These are phyloP conservation scores for Microchrysa polita DNA, from an alignment of 2,888 invertebrate genomes.

Conservation along the genomic window DNA sequence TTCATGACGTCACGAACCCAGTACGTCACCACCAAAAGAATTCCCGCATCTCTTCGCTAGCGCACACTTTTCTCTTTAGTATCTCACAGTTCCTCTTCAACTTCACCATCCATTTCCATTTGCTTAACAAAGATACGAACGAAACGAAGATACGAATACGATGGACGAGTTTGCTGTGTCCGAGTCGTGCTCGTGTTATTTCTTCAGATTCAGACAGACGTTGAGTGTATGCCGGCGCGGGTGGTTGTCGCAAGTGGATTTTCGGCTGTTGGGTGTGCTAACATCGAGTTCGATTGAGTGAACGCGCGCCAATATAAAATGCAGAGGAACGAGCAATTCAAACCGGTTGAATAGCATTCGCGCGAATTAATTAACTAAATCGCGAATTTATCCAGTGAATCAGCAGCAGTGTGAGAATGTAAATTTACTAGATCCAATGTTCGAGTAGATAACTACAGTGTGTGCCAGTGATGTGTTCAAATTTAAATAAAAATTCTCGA, in stretches of 20 bases:
- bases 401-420: too few relatives aligned
- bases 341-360: not conserved
- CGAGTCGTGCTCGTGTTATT: not conserved
- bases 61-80: too few relatives aligned
- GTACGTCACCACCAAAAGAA: too few relatives aligned
- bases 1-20: too few relatives aligned
- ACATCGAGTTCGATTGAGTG: not conserved
- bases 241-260: not conserved
- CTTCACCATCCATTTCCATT: not conserved
- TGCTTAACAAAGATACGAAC: not conserved
- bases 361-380: not conserved
- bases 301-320: slow-evolving; percentile 23
- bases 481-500: not conserved
- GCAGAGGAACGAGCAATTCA: slow-evolving; percentile 2
- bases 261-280: not conserved
- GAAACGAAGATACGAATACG: not conserved
- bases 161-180: not conserved
- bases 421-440: too few relatives aligned
- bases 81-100: not conserved
- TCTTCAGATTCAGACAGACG: slow-evolving; percentile 6
- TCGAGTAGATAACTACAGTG: not conserved
- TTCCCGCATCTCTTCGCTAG: too few relatives aligned
- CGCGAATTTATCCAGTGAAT: not conserved
- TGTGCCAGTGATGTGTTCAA: not conserved
- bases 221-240: slow-evolving; percentile 30